phyloP scores from a whole-genome alignment of 2,113 vertebrate genomes.

The Crotalus horridus region DNA sequence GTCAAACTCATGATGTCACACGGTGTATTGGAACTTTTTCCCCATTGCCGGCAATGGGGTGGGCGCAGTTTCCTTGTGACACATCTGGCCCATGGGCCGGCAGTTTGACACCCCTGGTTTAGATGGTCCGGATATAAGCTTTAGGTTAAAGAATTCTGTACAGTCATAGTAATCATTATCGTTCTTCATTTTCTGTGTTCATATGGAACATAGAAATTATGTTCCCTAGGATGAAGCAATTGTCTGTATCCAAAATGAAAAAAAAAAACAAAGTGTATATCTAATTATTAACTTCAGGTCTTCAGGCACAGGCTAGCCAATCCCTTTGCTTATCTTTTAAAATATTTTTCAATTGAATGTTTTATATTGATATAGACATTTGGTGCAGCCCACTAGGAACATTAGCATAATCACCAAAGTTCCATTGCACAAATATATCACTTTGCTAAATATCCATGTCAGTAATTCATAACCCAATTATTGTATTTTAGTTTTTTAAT shows the following conservation, averaged over 20 bases:
- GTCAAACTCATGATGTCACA: too few species aligned
- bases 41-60: too few species aligned
- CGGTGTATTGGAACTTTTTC: too few species aligned
- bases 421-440: neutral
- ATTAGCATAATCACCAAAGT: neutral
- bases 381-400: neutral
- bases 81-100: too few species aligned
- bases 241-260: slow-evolving; percentile 4
- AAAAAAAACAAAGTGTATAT: neutral
- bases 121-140: neutral
- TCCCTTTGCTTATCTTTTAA: neutral
- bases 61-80: too few species aligned
- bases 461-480: neutral
- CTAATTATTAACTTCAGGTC: neutral
- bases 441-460: neutral
- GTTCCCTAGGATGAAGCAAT: neutral
- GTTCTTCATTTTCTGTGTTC: neutral
- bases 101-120: too few species aligned
- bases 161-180: neutral
- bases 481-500: neutral
- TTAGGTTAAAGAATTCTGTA: neutral
- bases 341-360: neutral
- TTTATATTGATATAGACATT: neutral
- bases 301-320: neutral
- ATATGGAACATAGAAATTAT: neutral